Conservation (phyloP, 2,113 vertebrate genomes). For the Peromyscus polionotus region DNA sequence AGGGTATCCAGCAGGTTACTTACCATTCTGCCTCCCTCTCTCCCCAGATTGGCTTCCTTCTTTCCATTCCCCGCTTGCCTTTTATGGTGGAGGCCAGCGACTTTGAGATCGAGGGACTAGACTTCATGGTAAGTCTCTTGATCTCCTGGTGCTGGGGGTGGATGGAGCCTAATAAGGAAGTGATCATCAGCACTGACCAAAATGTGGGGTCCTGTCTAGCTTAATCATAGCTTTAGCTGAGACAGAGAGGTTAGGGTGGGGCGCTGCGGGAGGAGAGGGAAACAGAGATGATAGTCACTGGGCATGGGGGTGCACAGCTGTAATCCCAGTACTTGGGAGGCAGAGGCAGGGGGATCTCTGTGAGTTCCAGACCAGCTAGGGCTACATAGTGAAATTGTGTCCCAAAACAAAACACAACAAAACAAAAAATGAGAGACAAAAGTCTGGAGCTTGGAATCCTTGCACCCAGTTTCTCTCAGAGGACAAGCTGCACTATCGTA, state of each 20-base stretch:
- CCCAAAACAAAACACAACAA: not conserved
- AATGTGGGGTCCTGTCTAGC: not conserved
- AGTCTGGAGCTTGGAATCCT: not conserved
- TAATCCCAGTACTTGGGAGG: not conserved
- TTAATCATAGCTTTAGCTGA: not conserved
- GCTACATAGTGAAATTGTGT: not conserved
- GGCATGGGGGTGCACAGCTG: not conserved
- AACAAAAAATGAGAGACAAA: not conserved
- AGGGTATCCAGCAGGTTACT: not conserved
- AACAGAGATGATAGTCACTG: not conserved
- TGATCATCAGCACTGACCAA: not conserved
- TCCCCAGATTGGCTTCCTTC: constrained; percentile 95
- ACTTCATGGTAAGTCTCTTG: constrained; percentile 92
- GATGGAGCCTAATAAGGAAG: not conserved
- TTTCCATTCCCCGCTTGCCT: constrained; percentile 93
- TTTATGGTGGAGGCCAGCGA: constrained; percentile 94
- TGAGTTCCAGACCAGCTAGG: not conserved
- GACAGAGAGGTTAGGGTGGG: not conserved
- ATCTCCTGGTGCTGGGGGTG: not conserved
- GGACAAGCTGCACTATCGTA: constrained; percentile 96
- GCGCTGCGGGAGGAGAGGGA: not conserved
- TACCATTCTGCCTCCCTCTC: not conserved
- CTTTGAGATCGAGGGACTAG: constrained; percentile 95
- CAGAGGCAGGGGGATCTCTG: not conserved
- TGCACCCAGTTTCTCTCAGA: constrained; percentile 93